Base-by-base conservation (phyloP, 1,140 invertebrate genomes). In the Melanaphis sacchari region DNA sequence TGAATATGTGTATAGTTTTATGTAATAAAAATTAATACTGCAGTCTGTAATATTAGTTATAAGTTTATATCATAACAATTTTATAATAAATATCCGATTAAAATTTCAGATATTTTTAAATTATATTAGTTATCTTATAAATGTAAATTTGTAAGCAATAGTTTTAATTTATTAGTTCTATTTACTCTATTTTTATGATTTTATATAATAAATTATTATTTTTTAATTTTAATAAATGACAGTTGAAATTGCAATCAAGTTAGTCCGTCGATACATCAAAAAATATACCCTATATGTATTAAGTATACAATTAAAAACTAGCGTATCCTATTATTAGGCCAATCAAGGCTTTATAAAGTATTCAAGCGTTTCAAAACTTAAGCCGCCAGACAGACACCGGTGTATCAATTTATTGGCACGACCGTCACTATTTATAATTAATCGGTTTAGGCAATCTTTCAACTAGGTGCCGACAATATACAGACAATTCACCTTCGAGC, bases 341-440 rank as follows among this genome's bases (percentile, higher is more conserved):
- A 66, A 91, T 91, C 90, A 41, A 91, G 54, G 41, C 40, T n/a
- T 91, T 91, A 90, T 90, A 40, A 41, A 59, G 38, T 91, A n/a
- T 46, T 81, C 66, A n/a, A 43, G 22, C n/a, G 36, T 91, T 91
- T 76, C 90, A 91, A 92, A 82, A 92, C 22, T n/a, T 52, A 46
- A 92, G 76, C 66, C 59, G 66, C n/a, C 66, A 46, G 90, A 82
- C 59, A 26, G 43, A 49, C 31, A 49, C 31, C 9, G 22, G 76
- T 82, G 76, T 92, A 92, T 92, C 91, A 92, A 92, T 92, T 92
- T 81, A 43, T 92, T 92, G 91, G 91, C 91, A 82, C 91, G 66
- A 84, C 43, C 15, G 22, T 11, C n/a, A 85, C 85, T 52, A 85
- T 85, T 54, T 84, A 85, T 85, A 54, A 84, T 93, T 85, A 93